phyloP scores from a whole-genome alignment of 1,140 invertebrate genomes.

The Subanguina moxae region DNA sequence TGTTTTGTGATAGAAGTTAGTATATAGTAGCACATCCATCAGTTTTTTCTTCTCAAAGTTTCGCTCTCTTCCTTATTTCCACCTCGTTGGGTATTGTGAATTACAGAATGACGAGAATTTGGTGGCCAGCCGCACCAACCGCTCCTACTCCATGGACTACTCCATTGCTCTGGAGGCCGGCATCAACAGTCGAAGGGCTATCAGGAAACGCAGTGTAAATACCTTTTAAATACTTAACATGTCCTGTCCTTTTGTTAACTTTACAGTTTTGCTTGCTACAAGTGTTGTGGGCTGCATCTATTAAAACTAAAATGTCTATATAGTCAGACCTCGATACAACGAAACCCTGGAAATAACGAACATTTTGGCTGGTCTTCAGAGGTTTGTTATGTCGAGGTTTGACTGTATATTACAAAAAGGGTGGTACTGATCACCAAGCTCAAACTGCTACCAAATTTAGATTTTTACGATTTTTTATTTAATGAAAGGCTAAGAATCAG shows the following conservation, averaged over 20 bases:
- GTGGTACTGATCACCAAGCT: too few relatives aligned
- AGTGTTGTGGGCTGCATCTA: too few relatives aligned
- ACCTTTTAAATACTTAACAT: slow-evolving; percentile 6
- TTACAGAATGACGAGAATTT: neutral
- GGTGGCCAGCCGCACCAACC: slow-evolving; percentile 11
- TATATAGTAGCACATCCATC: neutral
- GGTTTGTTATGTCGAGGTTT: too few relatives aligned
- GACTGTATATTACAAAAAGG: too few relatives aligned
- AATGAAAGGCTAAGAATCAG: too few relatives aligned
- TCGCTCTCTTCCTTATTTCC: neutral
- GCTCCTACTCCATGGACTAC: slow-evolving; percentile 57
- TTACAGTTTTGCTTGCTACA: too few relatives aligned
- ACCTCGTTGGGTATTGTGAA: slow-evolving; percentile 8
- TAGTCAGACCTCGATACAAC: too few relatives aligned
- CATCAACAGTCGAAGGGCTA: slow-evolving; percentile 6
- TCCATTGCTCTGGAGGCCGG: slow-evolving; percentile 46
- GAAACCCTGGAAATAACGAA: too few relatives aligned
- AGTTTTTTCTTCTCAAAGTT: neutral
- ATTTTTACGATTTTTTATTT: too few relatives aligned
- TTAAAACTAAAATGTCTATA: too few relatives aligned
- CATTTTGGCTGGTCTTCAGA: too few relatives aligned
- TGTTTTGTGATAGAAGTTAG: neutral
- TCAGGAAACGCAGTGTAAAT: slow-evolving; percentile 39
- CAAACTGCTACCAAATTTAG: too few relatives aligned
- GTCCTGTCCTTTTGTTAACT: neutral